These are phyloP conservation scores for Hydrolagus colliei DNA, from an alignment of 2,797 vertebrate genomes.

Conservation along the genomic window DNA sequence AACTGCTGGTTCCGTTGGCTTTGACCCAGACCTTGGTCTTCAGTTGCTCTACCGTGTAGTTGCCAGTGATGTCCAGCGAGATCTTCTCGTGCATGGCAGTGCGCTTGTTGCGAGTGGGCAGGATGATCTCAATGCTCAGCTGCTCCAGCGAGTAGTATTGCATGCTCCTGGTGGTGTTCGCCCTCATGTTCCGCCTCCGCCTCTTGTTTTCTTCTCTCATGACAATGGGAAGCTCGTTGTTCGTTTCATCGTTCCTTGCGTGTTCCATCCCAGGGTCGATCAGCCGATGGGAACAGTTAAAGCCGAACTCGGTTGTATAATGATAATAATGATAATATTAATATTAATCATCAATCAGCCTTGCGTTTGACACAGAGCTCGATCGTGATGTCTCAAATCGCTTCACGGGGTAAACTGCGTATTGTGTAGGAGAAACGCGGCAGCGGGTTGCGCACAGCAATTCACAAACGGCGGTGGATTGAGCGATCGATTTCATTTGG, in stretches of 20 bases:
- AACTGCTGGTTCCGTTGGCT: slow-evolving; percentile 71
- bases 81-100: slow-evolving; percentile 60
- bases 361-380: too few relatives aligned
- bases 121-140: slow-evolving; percentile 77
- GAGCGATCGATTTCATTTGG: too few relatives aligned
- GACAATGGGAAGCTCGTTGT: slow-evolving; percentile 67
- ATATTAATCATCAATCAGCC: too few relatives aligned
- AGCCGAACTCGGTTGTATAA: too few relatives aligned
- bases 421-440: too few relatives aligned
- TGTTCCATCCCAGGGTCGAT: slow-evolving; percentile 74
- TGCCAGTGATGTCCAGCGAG: slow-evolving; percentile 76
- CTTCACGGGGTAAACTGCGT: too few relatives aligned
- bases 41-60: slow-evolving; percentile 90
- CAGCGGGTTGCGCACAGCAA: too few relatives aligned
- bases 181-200: slow-evolving; percentile 84
- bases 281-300: slow-evolving; percentile 39
- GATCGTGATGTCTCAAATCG: too few relatives aligned
- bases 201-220: slow-evolving; percentile 71
- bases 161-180: slow-evolving; percentile 54
- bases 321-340: too few relatives aligned
- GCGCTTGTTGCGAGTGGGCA: slow-evolving; percentile 70
- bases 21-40: slow-evolving; percentile 90
- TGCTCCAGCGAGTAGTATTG: slow-evolving; percentile 68
- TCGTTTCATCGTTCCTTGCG: slow-evolving; percentile 41
- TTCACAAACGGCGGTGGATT: too few relatives aligned